Evolutionary conservation across 2,113 vertebrate genomes (phyloP), one percentile per base, ranked within the genome.

Genomic region (Tupaia tana): DNA sequence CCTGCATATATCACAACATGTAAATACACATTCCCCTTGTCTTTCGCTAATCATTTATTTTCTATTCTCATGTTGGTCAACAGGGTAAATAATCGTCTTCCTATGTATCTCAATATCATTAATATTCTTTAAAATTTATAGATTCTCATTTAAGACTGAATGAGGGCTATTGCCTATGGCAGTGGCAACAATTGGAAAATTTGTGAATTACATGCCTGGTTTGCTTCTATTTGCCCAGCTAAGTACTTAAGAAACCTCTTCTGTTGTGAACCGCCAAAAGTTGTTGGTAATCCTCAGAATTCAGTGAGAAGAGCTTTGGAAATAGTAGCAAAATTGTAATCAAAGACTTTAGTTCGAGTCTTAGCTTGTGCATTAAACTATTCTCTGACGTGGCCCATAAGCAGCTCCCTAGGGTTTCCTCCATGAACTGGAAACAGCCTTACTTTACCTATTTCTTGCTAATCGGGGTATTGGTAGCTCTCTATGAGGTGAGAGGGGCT

Each of bases 11-110:
- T 91, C 94, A 84, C 63, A 95, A 86, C 91, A 66, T 88, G 81
- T 93, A 91, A 96, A 84, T 84, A 93, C 83, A 89, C 80, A 93
- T 73, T 83, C 81, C 56, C 16, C 75, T 78, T 86, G 63, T 66
- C 91, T 91, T 94, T 74, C 0, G 2, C 67, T 96, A 74, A 87
- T 94, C 92, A 82, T 67, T 93, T 86, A 56, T 69, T 74, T 82
- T 82, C 16, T 59, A 52, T 61, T 73, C 69, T 71, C 66, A 2
- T 29, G 64, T 52, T 79, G 64, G 73, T 86, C 92, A 89, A 27
- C 52, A 79, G 54, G 81, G 88, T 64, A 73, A 85, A 77, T 58
- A 69, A 52, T 31, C 71, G 19, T 69, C 91, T 71, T 63, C 75
- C 79, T 34, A 6, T 15, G 20, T 18, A 24, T 86, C 93, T 79